Percentiles rank a stretch among this genome's conserved stretches.
phyloP scores from a whole-genome alignment of 1,140 invertebrate species.

The Drosophila serrata region DNA sequence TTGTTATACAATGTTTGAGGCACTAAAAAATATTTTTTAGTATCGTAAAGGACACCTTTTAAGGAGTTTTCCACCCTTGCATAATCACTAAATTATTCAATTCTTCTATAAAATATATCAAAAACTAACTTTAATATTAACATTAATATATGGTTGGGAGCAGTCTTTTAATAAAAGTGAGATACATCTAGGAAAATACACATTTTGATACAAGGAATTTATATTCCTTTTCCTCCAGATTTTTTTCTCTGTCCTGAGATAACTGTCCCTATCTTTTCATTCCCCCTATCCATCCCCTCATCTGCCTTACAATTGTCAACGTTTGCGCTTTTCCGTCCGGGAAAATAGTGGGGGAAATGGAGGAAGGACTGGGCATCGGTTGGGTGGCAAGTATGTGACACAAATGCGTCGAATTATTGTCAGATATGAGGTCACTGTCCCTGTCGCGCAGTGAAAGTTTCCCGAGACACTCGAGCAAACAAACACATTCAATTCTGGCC shows the following conservation, averaged over 20 bases:
- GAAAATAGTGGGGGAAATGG: neutral
- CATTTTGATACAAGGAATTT: neutral
- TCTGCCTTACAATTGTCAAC: conserved; percentile 63
- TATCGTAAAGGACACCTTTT: neutral
- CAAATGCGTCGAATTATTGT: conserved; percentile 84
- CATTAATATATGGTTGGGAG: neutral
- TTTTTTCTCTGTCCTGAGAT: conserved; percentile 10
- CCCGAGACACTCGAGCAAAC: conserved; percentile 33
- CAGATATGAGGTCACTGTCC: conserved; percentile 78
- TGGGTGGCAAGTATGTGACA: conserved; percentile 56
- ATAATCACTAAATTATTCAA: neutral
- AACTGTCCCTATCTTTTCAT: conserved; percentile 28
- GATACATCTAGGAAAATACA: neutral
- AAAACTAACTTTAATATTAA: neutral
- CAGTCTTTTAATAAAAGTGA: conserved; percentile 5
- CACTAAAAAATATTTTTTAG: neutral
- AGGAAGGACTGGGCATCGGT: neutral
- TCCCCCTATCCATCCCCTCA: conserved; percentile 7
- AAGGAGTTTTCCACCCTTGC: neutral
- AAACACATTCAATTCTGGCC: conserved; percentile 45
- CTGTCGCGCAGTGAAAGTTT: conserved; percentile 76
- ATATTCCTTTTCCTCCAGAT: neutral
- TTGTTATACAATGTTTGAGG: neutral
- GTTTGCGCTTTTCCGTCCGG: conserved; percentile 68
- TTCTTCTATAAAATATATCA: too few species aligned